Percentiles rank a stretch among this genome's conserved stretches.
These are phyloP conservation scores for Bergia sp. DNA, from an alignment of 92 coral and sea anemone genomes.

Conservation along the genomic window DNA sequence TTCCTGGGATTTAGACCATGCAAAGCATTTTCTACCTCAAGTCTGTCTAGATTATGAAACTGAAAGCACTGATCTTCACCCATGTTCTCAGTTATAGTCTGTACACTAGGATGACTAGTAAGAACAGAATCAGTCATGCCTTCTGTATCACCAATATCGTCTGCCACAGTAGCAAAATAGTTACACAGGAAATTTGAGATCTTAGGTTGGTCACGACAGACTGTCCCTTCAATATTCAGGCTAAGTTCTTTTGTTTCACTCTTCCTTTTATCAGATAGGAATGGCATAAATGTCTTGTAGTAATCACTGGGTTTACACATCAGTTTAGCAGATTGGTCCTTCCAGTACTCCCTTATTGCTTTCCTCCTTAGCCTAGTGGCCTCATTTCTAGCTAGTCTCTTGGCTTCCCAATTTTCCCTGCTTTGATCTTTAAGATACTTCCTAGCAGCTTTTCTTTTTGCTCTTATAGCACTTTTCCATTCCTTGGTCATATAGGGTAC, in stretches of 20 bases:
- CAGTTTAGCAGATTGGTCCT: conserved; percentile 20
- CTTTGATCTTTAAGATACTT: conserved; percentile 34
- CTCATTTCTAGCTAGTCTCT: conserved; percentile 38
- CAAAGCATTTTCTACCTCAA: conserved; percentile 33
- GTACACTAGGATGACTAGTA: conserved; percentile 33
- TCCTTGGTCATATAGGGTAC: conserved; percentile 43
- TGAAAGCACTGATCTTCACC: background rate
- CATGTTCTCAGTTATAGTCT: conserved; percentile 1
- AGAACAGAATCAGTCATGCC: conserved; percentile 13
- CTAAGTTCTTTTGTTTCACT: background rate
- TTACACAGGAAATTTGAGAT: conserved; percentile 49
- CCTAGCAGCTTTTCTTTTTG: conserved; percentile 49
- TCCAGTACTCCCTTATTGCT: conserved; percentile 42
- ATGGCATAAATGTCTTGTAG: conserved; percentile 59
- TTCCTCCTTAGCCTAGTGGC: conserved; percentile 45
- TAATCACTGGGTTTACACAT: conserved; percentile 34
- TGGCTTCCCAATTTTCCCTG: conserved; percentile 48
- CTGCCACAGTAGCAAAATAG: conserved; percentile 47
- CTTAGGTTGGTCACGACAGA: conserved; percentile 47
- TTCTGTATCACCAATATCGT: conserved; percentile 35
- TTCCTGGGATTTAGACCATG: conserved; percentile 36
- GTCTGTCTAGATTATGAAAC: conserved; percentile 32
- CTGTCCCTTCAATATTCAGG: conserved; percentile 46
- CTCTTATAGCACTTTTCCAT: conserved; percentile 55
- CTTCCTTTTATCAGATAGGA: conserved; percentile 24